These are phyloP conservation scores for Gila robusta DNA, from an alignment of 2,797 vertebrate genomes.

Conservation along the genomic window DNA sequence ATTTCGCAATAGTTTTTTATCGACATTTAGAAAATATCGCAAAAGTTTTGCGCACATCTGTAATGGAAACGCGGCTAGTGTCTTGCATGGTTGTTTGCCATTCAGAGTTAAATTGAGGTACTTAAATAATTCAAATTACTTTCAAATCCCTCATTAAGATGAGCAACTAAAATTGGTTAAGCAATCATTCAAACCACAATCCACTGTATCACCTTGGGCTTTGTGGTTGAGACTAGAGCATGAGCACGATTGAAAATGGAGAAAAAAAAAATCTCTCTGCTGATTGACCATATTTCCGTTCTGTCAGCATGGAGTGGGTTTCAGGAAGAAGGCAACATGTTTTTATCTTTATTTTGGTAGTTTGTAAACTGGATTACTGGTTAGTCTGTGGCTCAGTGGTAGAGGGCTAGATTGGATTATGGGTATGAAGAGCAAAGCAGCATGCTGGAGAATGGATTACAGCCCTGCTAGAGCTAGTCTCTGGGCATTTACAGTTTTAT, in stretches of 20 bases:
- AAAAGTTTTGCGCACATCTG: no score
- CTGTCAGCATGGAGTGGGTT: conserved; percentile 70
- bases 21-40: no score
- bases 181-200: conserved; percentile 68
- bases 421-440: conserved; percentile 76
- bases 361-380: conserved; percentile 83
- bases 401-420: conserved; percentile 82
- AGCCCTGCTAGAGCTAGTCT: conserved; percentile 72
- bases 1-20: no score
- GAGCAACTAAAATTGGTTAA: conserved; percentile 69
- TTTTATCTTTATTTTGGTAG: conserved; percentile 69
- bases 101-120: neutral
- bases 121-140: conserved; percentile 75
- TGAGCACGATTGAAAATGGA: conserved; percentile 42
- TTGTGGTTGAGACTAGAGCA: conserved; percentile 72
- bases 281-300: conserved; percentile 77
- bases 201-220: conserved; percentile 74
- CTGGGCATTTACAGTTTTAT: conserved; percentile 67
- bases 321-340: conserved; percentile 73
- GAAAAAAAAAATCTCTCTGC: conserved; percentile 75
- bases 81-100: neutral
- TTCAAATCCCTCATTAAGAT: conserved; percentile 52
- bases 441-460: conserved; percentile 79
- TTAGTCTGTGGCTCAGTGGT: conserved; percentile 79
- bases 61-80: no score